These are phyloP conservation scores for Cosmopolites sordidus DNA, from an alignment of 2,888 invertebrate species.

Conservation along the genomic window DNA sequence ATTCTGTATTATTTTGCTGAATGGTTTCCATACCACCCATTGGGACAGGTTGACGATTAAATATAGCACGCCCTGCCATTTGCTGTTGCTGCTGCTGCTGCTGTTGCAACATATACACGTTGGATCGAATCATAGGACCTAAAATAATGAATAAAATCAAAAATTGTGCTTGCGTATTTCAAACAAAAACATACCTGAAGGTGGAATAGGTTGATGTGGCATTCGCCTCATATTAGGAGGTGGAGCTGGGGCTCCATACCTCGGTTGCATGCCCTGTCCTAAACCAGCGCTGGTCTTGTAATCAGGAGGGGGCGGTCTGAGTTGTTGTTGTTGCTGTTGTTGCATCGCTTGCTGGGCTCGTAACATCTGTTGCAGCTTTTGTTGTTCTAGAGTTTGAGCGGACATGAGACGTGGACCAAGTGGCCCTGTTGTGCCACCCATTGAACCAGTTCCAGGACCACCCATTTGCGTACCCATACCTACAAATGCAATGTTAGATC, in stretches of 20 bases:
- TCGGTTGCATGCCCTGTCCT: slow-evolving; percentile 45
- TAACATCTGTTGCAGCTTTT: slow-evolving; percentile 54
- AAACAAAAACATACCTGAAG: slow-evolving; percentile 53
- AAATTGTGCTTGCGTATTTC: not conserved
- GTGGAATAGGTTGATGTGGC: slow-evolving; percentile 69
- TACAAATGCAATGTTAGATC: slow-evolving; percentile 8
- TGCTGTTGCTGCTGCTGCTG: slow-evolving; percentile 55
- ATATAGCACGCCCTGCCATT: slow-evolving; percentile 47
- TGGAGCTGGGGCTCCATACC: slow-evolving; percentile 48
- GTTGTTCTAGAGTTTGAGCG: slow-evolving; percentile 43
- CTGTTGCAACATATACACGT: slow-evolving; percentile 59
- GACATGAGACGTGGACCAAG: slow-evolving; percentile 35
- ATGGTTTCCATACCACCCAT: slow-evolving; percentile 52
- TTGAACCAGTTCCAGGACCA: slow-evolving; percentile 30
- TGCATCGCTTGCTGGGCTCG: slow-evolving; percentile 58
- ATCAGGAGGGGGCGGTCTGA: slow-evolving; percentile 76
- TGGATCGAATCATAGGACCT: slow-evolving; percentile 67
- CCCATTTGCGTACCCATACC: slow-evolving; percentile 33
- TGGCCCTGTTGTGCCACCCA: slow-evolving; percentile 28
- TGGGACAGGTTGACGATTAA: slow-evolving; percentile 51
- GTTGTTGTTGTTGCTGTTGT: slow-evolving; percentile 53
- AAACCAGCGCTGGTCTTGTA: slow-evolving; percentile 67
- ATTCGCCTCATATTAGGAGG: slow-evolving; percentile 58
- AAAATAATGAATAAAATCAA: not conserved
- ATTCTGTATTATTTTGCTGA: slow-evolving; percentile 52